These are phyloP conservation scores for Suncus etruscus DNA, from an alignment of 2,113 vertebrate genomes.

Conservation along the genomic window DNA sequence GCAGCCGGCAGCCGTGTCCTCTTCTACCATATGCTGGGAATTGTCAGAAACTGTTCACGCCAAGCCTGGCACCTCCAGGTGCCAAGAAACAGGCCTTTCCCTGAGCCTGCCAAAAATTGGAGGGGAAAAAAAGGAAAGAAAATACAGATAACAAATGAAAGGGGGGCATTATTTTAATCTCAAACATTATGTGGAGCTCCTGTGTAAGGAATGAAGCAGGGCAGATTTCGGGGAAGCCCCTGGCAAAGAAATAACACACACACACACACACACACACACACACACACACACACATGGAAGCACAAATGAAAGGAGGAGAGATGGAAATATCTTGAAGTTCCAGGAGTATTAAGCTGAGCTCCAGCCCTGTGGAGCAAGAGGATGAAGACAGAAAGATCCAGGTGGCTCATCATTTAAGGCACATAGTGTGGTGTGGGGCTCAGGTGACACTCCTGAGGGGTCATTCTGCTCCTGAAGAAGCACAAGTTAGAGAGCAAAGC, in stretches of 20 bases:
- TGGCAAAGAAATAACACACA: slow-evolving; percentile 16
- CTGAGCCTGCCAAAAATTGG: slow-evolving; percentile 84
- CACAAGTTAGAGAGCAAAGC: too few species aligned
- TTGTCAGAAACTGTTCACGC: slow-evolving; percentile 94
- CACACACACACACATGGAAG: not conserved
- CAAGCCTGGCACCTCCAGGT: slow-evolving; percentile 89
- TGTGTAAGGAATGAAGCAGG: slow-evolving; percentile 77
- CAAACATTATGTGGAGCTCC: slow-evolving; percentile 75
- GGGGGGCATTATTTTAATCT: slow-evolving; percentile 81
- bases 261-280: too few species aligned
- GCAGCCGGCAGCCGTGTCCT: slow-evolving; percentile 90
- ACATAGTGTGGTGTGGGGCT: too few species aligned
- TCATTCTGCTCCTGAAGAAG: too few species aligned
- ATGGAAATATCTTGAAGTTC: slow-evolving; percentile 59
- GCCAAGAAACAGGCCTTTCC: slow-evolving; percentile 89
- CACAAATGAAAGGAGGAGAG: slow-evolving; percentile 17
- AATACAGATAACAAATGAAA: slow-evolving; percentile 80
- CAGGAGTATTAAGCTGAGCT: slow-evolving; percentile 65
- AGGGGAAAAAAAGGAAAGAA: slow-evolving; percentile 25
- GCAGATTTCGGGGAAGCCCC: slow-evolving; percentile 76
- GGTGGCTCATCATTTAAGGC: too few species aligned
- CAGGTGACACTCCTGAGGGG: too few species aligned
- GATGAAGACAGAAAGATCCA: too few species aligned
- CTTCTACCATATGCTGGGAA: slow-evolving; percentile 97
- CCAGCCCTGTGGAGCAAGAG: too few species aligned